Conservation (phyloP, 1,140 invertebrate genomes). For the Doryteuthis pealeii region DNA sequence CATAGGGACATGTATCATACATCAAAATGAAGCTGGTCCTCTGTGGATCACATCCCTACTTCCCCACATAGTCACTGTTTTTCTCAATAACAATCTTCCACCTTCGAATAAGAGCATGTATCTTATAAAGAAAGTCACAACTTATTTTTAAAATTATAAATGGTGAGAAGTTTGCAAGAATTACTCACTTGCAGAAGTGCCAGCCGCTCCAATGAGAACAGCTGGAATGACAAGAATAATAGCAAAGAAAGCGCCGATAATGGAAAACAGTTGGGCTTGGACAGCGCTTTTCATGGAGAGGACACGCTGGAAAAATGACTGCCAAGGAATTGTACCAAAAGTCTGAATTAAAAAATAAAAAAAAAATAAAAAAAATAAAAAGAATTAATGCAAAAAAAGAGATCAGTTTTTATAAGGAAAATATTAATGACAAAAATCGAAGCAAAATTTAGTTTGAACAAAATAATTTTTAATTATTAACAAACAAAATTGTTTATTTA, state of each 20-base stretch:
- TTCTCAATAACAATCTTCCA: too few relatives aligned
- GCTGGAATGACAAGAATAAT: conserved; percentile 94
- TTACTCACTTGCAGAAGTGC: conserved; percentile 79
- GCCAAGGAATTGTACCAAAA: conserved; percentile 97
- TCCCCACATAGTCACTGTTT: too few relatives aligned
- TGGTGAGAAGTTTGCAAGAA: too few relatives aligned
- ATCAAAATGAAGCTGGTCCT: too few relatives aligned
- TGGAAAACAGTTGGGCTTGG: conserved; percentile 84
- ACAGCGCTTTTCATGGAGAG: conserved; percentile 89
- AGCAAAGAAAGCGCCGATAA: conserved; percentile 69
- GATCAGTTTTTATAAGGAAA: neutral
- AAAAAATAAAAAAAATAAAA: too few relatives aligned
- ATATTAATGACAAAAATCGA: neutral
- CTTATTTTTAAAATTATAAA: too few relatives aligned
- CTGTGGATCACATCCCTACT: too few relatives aligned
- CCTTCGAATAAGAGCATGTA: too few relatives aligned
- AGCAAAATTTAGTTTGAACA: too few relatives aligned
- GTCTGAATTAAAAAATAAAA: conserved; percentile 64
- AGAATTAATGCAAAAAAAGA: conserved; percentile 67
- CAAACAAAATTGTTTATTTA: too few relatives aligned
- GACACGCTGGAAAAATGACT: conserved; percentile 94
- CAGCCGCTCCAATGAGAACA: conserved; percentile 91
- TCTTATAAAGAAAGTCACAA: too few relatives aligned
- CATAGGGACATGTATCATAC: too few relatives aligned
- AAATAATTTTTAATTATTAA: neutral